Conservation (phyloP, 2,888 invertebrate species). For the Willowsia nigromaculata region DNA sequence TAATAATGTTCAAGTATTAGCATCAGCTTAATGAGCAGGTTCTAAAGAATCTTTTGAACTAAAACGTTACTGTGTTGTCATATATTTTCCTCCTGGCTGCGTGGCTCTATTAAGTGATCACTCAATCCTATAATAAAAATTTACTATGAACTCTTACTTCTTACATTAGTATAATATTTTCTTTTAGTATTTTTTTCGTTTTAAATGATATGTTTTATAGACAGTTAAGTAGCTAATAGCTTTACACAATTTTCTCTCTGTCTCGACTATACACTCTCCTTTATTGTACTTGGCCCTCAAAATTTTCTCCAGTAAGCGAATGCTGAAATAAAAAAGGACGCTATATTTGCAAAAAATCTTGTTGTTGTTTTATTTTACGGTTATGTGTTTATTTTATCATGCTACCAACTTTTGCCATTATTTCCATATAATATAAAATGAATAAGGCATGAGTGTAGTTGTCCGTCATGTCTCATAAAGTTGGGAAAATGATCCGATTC, state of each 20-base stretch:
- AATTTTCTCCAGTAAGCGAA: conserved; percentile 73
- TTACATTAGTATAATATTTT: not conserved
- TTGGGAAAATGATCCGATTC: not conserved
- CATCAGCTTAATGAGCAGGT: not conserved
- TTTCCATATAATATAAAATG: not conserved
- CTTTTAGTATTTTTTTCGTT: not conserved
- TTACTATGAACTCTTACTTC: not conserved
- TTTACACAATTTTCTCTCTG: conserved; percentile 10
- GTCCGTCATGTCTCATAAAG: not conserved
- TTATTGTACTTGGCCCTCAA: conserved; percentile 28
- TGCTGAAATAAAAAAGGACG: conserved; percentile 72
- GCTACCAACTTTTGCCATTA: not conserved
- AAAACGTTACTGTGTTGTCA: not conserved
- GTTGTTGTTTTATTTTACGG: not conserved
- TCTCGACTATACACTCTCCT: not conserved
- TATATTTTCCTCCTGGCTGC: not conserved
- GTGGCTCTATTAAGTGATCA: not conserved
- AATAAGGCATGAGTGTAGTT: not conserved
- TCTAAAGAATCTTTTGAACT: not conserved
- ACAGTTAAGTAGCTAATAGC: not conserved
- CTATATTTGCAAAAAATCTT: conserved; percentile 62
- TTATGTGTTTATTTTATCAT: not conserved
- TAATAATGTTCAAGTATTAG: not conserved
- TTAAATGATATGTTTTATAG: not conserved
- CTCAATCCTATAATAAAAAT: not conserved